Conservation (phyloP, 2,113 vertebrate genomes). For the Psammodynastes pulverulentus region DNA sequence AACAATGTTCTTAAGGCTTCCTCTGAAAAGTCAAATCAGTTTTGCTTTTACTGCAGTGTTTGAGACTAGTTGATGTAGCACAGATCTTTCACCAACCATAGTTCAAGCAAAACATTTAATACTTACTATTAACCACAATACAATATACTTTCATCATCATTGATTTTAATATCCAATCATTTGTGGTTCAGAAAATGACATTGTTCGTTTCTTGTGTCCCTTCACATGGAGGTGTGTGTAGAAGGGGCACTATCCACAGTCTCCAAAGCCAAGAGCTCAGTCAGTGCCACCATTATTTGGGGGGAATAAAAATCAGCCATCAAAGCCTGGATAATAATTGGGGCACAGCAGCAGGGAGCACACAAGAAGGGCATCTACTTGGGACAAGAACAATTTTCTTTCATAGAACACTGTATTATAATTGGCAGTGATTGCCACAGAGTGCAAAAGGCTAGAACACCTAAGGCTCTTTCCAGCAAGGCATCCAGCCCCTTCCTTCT, state of each 20-base stretch:
- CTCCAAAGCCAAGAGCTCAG: background rate
- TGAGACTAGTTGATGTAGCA: background rate
- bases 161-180: constrained; percentile 27
- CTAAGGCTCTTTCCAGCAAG: background rate
- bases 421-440: constrained; percentile 6
- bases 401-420: constrained; percentile 12
- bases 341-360: constrained; percentile 13
- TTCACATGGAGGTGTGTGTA: background rate
- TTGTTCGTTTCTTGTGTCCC: background rate
- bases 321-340: background rate
- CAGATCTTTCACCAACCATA: background rate
- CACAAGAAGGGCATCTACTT: constrained; percentile 8
- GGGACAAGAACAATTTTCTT: constrained; percentile 17
- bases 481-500: background rate
- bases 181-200: constrained; percentile 8
- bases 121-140: constrained; percentile 5
- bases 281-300: background rate
- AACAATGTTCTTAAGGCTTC: background rate
- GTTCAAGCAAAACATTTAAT: background rate
- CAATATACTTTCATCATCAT: background rate
- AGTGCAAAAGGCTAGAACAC: background rate
- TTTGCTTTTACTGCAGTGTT: background rate
- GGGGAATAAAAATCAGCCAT: background rate
- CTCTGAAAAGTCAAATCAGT: background rate
- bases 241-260: background rate